Evolutionary conservation across 2,113 vertebrate species (phyloP).

Genomic region (Ciconia boyciana): DNA sequence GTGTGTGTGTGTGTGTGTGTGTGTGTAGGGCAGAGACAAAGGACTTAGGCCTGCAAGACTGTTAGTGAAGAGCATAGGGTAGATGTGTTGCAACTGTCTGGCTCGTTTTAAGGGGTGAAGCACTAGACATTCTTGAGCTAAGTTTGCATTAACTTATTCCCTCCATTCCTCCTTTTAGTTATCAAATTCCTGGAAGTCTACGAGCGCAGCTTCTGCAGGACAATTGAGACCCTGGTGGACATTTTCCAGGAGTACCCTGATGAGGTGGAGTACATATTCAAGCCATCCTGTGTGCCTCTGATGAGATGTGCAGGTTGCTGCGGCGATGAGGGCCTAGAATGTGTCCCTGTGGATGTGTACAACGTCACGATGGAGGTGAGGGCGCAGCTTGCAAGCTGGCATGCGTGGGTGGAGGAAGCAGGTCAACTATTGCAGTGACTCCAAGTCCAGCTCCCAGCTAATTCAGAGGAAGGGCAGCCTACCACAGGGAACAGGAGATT

Average conservation of each 20-base stretch:
- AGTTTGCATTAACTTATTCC: conserved; percentile 44
- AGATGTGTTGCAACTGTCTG: conserved; percentile 27
- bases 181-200: conserved; percentile 93
- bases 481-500: neutral
- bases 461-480: neutral
- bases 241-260: conserved; percentile 96
- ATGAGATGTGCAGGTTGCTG: conserved; percentile 95
- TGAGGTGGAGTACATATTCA: conserved; percentile 95
- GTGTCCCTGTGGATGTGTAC: conserved; percentile 83
- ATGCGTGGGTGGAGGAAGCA: neutral
- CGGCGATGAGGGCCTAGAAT: conserved; percentile 90
- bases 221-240: conserved; percentile 93
- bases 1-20: neutral
- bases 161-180: conserved; percentile 71
- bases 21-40: neutral
- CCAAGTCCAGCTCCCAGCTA: neutral
- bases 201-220: conserved; percentile 89
- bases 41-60: neutral
- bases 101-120: neutral
- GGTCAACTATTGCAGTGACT: neutral
- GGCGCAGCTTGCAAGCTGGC: neutral
- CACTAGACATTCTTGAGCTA: neutral
- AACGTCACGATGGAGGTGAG: conserved; percentile 96
- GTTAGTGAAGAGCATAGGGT: neutral
- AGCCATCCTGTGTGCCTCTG: conserved; percentile 94